Evolutionary conservation across 2,888 invertebrate genomes (phyloP), one percentile per base, ranked within the genome.

Genomic region (Sisyra terminalis): DNA sequence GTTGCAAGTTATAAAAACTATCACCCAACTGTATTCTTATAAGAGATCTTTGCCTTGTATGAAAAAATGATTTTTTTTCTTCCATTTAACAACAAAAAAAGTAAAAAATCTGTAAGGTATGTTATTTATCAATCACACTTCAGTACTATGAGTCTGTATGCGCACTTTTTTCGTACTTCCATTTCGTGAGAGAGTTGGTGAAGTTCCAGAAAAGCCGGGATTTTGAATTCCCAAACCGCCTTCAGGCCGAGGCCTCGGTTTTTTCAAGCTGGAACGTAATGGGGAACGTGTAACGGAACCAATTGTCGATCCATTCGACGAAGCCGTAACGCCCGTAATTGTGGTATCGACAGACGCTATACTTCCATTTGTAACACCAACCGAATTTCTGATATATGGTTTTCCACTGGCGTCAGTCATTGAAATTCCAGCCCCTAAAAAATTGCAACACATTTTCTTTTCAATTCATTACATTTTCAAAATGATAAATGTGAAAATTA

Each of bases 81-180:
- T 10, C 13, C 35, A 35, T 35, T 35, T 24, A 24, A 24, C 24
- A 24, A 24, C 24, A 24, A 35, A 15, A 35, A 34, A 8, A 3
- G 11, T 34, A 34, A 35, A 15, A n/a, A 35, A 15, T 15, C 13
- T 35, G 13, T 15, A 35, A 11, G 7, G 14, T 38, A 16, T 18
- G n/a, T 10, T 15, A n/a, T 17, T 15, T n/a, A 18, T 17, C 17
- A 17, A 3, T 62, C 66, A 88, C 47, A 89, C 89, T 60, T 88
- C 88, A 34, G 89, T 90, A 57, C 88, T 88, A 58, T 87, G 87
- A 30, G 89, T 88, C 58, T 89, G 87, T 60, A 90, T 89, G 47
- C 89, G 73, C 46, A 89, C 89, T 66, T 89, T 88, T 60, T 89
- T 89, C 55, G 86, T 80, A 55, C 87, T 88, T 1, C 86, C 87